Evolutionary conservation across 92 coral and sea anemone genomes (phyloP), one percentile per base, ranked within the genome.

Genomic region (Siderastrea siderea): DNA sequence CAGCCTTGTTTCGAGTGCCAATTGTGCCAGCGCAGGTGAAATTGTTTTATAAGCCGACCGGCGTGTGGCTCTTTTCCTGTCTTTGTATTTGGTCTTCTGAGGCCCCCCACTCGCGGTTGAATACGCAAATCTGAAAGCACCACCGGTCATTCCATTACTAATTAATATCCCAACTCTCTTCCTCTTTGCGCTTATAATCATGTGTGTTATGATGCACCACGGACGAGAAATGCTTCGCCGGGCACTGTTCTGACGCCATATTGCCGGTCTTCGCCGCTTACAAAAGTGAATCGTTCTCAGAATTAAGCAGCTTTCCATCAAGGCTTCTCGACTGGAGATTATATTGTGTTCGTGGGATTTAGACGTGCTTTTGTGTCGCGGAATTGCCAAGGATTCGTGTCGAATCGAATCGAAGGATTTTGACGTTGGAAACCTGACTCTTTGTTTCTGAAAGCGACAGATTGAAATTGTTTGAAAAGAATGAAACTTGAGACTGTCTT

Each of bases 61-160:
- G 79, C 80, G 72, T 61, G 79, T 26, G 60, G 64, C 81, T 63
- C 68, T 58, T 63, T 74, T 74, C 81, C 87, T 74, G 87, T 61
- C 73, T 52, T 84, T 50, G 87, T 84, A 74, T 84, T 74, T 62
- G 47, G 87, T 74, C 73, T 73, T 38, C 60, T 64, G 19, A 7
- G 10, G n/a, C 16, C 16, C 71, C 80, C 72, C 50, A 64, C 78
- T 70, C 51, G 61, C 75, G 59, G 84, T 49, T 58, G 72, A 83
- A 73, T 83, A 47, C 58, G 50, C 15, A 84, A 74, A 52, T 43
- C 63, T 38, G 43, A 51, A 63, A 49, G 50, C n/a, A 72, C 87
- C 73, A 84, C 87, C 87, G 87, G 87, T 69, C 87, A 63, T 60
- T 0, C 55, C 74, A 84, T 84, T 74, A 84, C 73, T 84, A 72